These are phyloP conservation scores for human (Homo sapiens) DNA, from an alignment of 2,113 vertebrate genomes.

Conservation along the genomic window DNA sequence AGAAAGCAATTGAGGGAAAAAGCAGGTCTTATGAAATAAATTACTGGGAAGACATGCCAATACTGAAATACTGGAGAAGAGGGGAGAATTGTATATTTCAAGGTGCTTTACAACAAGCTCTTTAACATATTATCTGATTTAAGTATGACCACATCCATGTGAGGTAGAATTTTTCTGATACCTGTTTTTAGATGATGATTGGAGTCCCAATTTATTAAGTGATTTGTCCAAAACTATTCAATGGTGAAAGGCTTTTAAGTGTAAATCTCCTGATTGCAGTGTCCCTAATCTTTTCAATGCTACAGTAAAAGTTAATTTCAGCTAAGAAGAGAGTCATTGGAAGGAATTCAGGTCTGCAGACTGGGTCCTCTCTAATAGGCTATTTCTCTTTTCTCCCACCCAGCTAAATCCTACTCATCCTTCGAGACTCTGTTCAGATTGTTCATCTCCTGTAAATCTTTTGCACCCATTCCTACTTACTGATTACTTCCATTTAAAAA, in stretches of 20 bases:
- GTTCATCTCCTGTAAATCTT: background rate
- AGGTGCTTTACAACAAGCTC: background rate
- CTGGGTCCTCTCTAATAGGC: background rate
- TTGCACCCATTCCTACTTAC: accelerated
- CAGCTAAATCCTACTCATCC: background rate
- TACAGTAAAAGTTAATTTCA: background rate
- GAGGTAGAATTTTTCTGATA: background rate
- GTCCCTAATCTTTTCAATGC: background rate
- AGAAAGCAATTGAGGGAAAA: background rate
- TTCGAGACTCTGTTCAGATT: background rate
- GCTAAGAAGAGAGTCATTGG: background rate
- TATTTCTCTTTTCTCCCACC: background rate
- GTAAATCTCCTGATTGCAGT: background rate
- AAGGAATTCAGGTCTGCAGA: background rate
- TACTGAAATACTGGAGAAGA: background rate
- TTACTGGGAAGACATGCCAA: background rate
- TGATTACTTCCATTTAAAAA: background rate
- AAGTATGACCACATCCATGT: background rate
- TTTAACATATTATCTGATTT: background rate
- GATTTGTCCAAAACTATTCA: background rate
- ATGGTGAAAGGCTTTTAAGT: background rate
- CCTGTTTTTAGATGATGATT: background rate
- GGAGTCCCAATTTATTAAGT: background rate
- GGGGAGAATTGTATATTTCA: background rate
- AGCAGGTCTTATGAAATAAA: background rate